Evolutionary conservation across 2,113 vertebrate species (phyloP).

Genomic region (Meles meles): DNA sequence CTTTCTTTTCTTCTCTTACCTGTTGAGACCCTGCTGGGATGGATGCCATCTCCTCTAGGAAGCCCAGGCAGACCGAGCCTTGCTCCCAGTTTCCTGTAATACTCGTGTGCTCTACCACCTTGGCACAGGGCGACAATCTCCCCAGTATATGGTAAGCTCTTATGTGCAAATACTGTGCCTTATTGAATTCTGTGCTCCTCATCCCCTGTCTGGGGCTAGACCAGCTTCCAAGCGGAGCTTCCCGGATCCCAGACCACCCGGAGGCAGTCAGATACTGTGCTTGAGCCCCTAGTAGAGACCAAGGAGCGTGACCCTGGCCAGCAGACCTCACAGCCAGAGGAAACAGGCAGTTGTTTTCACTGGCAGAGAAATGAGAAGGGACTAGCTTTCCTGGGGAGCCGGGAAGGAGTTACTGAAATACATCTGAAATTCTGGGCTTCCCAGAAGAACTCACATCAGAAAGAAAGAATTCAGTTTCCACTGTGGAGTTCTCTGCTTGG

Average conservation of each 20-base stretch:
- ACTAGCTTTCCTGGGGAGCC: conserved; percentile 10
- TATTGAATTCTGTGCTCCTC: not conserved
- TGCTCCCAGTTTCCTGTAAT: not conserved
- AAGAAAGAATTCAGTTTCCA: conserved; percentile 32
- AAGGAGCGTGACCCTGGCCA: not conserved
- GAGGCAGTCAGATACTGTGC: not conserved
- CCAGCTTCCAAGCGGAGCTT: not conserved
- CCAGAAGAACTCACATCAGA: not conserved
- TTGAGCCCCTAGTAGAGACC: not conserved
- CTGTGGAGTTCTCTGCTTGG: not conserved
- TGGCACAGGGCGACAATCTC: not conserved
- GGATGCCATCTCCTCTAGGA: not conserved
- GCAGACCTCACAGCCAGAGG: not conserved
- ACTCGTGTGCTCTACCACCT: fast-evolving
- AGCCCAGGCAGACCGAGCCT: not conserved
- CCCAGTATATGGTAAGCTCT: not conserved
- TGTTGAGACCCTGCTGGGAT: not conserved
- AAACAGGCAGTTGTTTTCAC: not conserved
- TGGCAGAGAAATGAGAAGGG: not conserved
- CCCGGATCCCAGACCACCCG: not conserved
- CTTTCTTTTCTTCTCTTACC: not conserved
- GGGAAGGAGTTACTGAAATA: conserved; percentile 21
- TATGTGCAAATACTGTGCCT: not conserved
- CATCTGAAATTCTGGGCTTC: conserved; percentile 12
- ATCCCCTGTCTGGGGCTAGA: not conserved